Conservation (phyloP, 2,113 vertebrate species). For the Indicator maculatus region DNA sequence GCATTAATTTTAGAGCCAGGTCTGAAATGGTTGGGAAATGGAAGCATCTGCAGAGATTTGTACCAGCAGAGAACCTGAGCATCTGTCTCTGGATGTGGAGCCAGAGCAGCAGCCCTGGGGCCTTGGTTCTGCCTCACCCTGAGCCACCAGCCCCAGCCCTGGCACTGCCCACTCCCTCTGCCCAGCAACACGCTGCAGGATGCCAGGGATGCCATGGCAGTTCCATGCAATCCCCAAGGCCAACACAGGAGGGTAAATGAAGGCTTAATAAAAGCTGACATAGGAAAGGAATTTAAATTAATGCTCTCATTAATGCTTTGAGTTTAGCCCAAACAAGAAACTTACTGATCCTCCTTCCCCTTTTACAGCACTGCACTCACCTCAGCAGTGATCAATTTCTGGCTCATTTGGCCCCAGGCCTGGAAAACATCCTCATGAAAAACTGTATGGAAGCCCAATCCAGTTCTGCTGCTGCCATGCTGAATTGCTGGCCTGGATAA, state of each 20-base stretch:
- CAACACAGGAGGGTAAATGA: background rate
- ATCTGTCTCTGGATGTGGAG: background rate
- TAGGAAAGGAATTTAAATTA: constrained; percentile 27
- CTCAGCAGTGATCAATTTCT: background rate
- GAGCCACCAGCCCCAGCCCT: background rate
- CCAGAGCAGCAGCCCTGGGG: background rate
- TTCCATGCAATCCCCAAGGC: background rate
- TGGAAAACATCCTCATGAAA: constrained; percentile 43
- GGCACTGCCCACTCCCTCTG: background rate
- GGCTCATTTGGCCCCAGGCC: constrained; percentile 44
- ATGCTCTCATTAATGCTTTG: constrained; percentile 31
- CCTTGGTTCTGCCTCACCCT: background rate
- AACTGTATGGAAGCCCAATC: background rate
- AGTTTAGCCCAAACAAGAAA: constrained; percentile 15
- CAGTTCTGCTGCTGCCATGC: background rate
- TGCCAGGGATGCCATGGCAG: background rate
- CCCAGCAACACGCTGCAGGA: accelerated
- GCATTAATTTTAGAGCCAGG: background rate
- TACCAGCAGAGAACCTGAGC: accelerated
- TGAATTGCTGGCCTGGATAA: background rate
- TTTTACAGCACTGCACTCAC: background rate
- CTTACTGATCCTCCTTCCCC: background rate
- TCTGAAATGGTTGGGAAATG: background rate
- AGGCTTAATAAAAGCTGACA: constrained; percentile 50
- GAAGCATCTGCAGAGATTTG: background rate